Base-by-base conservation (phyloP, 2,113 vertebrate species). In the Trinectes maculatus region DNA sequence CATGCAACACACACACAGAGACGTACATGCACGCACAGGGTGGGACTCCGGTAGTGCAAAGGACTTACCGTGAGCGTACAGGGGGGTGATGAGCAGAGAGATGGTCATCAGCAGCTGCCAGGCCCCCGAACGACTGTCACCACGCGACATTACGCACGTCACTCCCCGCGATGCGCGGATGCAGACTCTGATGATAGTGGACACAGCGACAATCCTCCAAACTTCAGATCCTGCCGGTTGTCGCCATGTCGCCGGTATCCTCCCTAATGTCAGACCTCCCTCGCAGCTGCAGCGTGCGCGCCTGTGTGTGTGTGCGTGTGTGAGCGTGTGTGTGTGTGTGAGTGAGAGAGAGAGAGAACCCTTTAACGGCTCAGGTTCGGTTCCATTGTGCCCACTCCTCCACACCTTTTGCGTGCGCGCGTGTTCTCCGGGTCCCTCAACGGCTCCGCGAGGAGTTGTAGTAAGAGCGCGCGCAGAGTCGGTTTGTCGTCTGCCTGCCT, bases 71-170 rank as follows among this genome's bases (percentile, higher is more conserved):
- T 91, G 87, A 48, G 77, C 84, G 37, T 62, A 73, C 39, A 85
- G 53, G 13, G 85, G 80, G 39, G 61, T 51, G 56, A 86, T 47
- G 80, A 91, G 62, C 73, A 89, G 42, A 0, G 84, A 82, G 86
- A 91, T 73, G 87, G 82, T 73, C 75, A 91, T 76, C 0, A 91
- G 73, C 80, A 90, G 72, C 82, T 87, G 87, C 90, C 89, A 89
- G 79, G 71, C 80, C 51, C 71, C 53, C 74, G 71, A 26, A 42
- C 85, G 77, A 22, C 74, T 21, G 71, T 77, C 57, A 34, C 33
- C 56, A 49, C 61, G 54, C 77, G 80, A 84, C 89, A 89, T 89
- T 16, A 31, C 44, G 39, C 1, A 2, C n/a, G 9, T 59, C 51
- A 1, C 53, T 79, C 54, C 53, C 21, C 47, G 7, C n/a, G 60